A percentile compares a stretch with the other conserved stretches of the same genome.
Conservation (phyloP, 2,113 vertebrate species). For the Labeo rohita region DNA sequence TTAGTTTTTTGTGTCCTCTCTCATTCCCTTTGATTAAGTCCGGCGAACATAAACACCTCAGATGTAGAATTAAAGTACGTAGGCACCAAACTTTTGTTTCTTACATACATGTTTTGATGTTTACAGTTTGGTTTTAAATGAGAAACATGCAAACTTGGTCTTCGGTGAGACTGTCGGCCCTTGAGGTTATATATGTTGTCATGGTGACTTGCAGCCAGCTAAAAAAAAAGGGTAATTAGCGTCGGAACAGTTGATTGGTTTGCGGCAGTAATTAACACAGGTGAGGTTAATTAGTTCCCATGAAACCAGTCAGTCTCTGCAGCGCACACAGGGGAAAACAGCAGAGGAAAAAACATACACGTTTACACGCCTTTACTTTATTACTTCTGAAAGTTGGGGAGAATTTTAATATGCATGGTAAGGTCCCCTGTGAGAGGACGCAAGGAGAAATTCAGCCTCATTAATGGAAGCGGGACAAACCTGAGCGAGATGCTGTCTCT, state of each 20-base stretch:
- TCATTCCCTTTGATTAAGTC: not conserved
- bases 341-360: constrained; percentile 58
- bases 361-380: constrained; percentile 58
- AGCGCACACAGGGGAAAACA: constrained; percentile 51
- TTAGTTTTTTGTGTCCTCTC: not conserved
- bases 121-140: not conserved
- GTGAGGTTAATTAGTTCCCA: constrained; percentile 94
- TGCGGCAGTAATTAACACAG: constrained; percentile 93
- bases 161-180: constrained; percentile 50
- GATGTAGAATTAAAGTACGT: not conserved
- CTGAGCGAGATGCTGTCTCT: constrained; percentile 64
- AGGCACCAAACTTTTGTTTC: not conserved
- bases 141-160: constrained; percentile 60
- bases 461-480: constrained; percentile 75
- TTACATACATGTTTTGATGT: not conserved
- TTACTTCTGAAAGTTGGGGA: constrained; percentile 73
- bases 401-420: constrained; percentile 79
- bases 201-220: constrained; percentile 63
- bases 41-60: not conserved
- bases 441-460: constrained; percentile 82
- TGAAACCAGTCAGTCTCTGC: constrained; percentile 75
- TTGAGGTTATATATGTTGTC: constrained; percentile 85
- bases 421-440: constrained; percentile 77
- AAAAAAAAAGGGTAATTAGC: constrained; percentile 83
- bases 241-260: constrained; percentile 90